Evolutionary conservation across 1,140 invertebrate species (phyloP).

Genomic region (Hylaeus volcanicus): DNA sequence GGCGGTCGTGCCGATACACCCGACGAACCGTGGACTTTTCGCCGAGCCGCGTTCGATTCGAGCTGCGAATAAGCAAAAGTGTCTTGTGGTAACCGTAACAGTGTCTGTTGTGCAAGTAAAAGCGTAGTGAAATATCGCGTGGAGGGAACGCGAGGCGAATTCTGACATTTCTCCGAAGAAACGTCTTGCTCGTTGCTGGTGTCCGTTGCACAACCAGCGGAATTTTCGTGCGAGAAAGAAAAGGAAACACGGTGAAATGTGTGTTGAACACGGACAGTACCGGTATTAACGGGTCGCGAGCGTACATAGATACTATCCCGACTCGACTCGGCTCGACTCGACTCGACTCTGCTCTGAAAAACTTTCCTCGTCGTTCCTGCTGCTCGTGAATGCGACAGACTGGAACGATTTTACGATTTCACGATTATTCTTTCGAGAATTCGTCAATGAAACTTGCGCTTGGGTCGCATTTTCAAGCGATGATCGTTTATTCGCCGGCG

Average conservation of each 20-base stretch:
- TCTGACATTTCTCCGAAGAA: conserved; percentile 11
- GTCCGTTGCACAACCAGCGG: not conserved
- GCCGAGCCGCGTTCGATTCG: conserved; percentile 6
- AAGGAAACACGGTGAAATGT: conserved; percentile 58
- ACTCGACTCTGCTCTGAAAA: conserved; percentile 17
- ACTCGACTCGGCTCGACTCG: not conserved
- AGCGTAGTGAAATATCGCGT: conserved; percentile 16
- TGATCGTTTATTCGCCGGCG: conserved; percentile 3
- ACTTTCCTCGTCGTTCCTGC: conserved; percentile 3
- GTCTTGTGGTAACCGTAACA: conserved; percentile 34
- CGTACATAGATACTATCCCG: conserved; percentile 30
- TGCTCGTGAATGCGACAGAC: conserved; percentile 15
- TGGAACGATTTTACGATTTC: not conserved
- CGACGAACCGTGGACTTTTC: conserved; percentile 1
- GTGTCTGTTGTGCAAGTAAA: conserved; percentile 10
- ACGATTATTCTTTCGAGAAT: not conserved
- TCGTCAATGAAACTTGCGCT: not conserved
- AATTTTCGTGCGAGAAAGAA: conserved; percentile 39
- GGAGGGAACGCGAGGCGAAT: not conserved
- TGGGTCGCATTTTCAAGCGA: not conserved
- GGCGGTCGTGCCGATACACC: conserved; percentile 2
- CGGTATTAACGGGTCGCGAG: conserved; percentile 52
- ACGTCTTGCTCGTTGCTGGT: not conserved
- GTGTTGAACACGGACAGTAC: conserved; percentile 13
- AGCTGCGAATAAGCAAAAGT: conserved; percentile 13